Evolutionary conservation across 64 coral and sea anemone genomes (phyloP).

Genomic region (Montipora cactus): DNA sequence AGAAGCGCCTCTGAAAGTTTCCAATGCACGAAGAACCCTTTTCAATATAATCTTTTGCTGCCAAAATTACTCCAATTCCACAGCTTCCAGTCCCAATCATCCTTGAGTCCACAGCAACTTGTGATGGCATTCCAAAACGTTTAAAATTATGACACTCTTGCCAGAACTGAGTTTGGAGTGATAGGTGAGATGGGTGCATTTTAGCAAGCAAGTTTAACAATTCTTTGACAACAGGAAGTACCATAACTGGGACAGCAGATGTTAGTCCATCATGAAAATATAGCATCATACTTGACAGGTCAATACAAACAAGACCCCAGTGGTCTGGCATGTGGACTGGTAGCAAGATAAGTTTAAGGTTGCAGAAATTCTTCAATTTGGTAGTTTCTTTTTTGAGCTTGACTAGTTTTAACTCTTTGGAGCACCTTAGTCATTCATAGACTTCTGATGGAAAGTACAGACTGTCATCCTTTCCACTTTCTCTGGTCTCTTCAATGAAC

Average conservation of each 20-base stretch:
- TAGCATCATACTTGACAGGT: constrained; percentile 19
- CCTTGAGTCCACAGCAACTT: constrained; percentile 29
- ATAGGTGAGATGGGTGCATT: not conserved
- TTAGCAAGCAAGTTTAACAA: constrained; percentile 43
- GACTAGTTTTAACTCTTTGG: not conserved
- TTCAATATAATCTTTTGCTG: constrained; percentile 20
- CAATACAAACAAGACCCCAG: constrained; percentile 50
- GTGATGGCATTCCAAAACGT: constrained; percentile 65
- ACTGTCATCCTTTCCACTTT: not conserved
- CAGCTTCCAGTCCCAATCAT: constrained; percentile 64
- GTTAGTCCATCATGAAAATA: constrained; percentile 72
- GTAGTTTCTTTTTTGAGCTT: too few relatives aligned
- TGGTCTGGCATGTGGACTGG: constrained; percentile 67
- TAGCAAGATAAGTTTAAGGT: constrained; percentile 50
- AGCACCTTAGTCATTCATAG: constrained; percentile 56
- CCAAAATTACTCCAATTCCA: constrained; percentile 64
- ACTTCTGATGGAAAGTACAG: constrained; percentile 50
- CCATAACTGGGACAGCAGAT: not conserved
- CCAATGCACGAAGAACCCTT: not conserved
- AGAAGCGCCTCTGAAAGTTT: constrained; percentile 47
- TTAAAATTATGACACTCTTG: not conserved
- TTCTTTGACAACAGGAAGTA: constrained; percentile 38
- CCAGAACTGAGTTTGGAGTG: constrained; percentile 49
- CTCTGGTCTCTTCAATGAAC: not conserved
- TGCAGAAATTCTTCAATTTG: constrained; percentile 3